Evolutionary conservation across 2,888 invertebrate genomes (phyloP), one percentile per base, ranked within the genome.

Genomic region (Lasioglossum figueresi): DNA sequence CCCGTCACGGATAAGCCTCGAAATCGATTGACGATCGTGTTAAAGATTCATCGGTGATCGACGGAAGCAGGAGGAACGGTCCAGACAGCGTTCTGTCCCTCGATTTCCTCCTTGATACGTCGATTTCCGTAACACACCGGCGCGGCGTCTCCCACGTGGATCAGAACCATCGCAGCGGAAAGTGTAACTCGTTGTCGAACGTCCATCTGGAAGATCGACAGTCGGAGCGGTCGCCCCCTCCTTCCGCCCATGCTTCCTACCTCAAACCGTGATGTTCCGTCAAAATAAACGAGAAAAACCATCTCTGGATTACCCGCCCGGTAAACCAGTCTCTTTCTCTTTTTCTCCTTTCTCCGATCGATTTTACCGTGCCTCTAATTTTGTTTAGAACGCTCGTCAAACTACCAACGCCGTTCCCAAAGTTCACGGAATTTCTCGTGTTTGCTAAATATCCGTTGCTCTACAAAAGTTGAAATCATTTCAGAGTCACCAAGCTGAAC

Each of bases 101-200:
- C 74, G 59, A 68, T 76, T 82, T 81, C 80, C 79, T 82, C 79
- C 80, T 70, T 75, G 80, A 78, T 86, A 80, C 77, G 80, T 84
- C 88, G 89, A 88, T 87, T 89, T 85, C 80, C 74, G 84, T 76
- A 91, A 90, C 89, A 91, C 88, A 88, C 88, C 77, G 27, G 86
- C 87, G 89, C 77, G 27, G 86, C 87, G 89, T 89, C 87, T 93
- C 92, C 92, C 92, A 92, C 92, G 93, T 93, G 92, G 91, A 91
- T 93, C 90, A 89, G 86, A 83, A 79, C 88, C 90, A 87, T 91
- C 84, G 85, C 79, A 75, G 89, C 88, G 91, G 90, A 93, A 93
- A 93, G 93, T 93, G 91, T 93, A 92, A 92, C 92, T 93, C 91
- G 93, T 93, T 93, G 93, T 92, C 90, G 91, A 92, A 93, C 91